Evolutionary conservation across 2,113 vertebrate genomes (phyloP), one percentile per base, ranked within the genome.

Genomic region (Archocentrus centrarchus): DNA sequence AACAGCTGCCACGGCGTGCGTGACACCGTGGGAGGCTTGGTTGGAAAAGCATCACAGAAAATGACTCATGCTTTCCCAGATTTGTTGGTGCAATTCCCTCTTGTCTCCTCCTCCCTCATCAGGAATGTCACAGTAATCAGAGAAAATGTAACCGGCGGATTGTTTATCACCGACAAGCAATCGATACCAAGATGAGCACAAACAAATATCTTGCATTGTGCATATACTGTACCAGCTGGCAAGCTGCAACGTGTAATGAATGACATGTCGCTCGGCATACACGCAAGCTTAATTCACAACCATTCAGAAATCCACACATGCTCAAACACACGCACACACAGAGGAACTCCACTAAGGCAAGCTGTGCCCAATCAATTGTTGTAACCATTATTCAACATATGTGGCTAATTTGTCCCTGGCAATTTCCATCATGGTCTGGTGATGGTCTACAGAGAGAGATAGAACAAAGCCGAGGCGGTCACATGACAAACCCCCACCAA

Each of bases 361-460:
- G 84, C 90, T 94, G 91, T 64, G 83, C 91, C 81, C 88, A 93
- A 91, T 92, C 89, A 92, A 88, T 90, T 91, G 89, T 77, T 88
- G 76, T 82, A 89, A 90, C 82, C 88, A 82, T 91, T 90, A 93
- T 89, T 91, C 91, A 93, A 90, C 94, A 93, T 86, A 79, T 94
- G 94, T 82, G 88, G 91, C 82, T 93, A 89, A 91, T 94, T 92
- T 93, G 91, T 95, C 90, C 89, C 78, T 76, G 60, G 81, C 87
- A 89, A 93, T 94, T 93, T 91, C 82, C 82, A 89, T 91, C 89
- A 87, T 62, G 85, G 89, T 75, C 30, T 78, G 86, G 63, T 90
- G 86, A 91, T 77, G 89, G 84, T 88, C 87, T 84, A 60, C 87
- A 89, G 84, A 90, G 79, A 83, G 86, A 88, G 90, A 91, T 76